Base-by-base conservation (phyloP, 1,140 invertebrate genomes). In the Listronotus oregonensis region DNA sequence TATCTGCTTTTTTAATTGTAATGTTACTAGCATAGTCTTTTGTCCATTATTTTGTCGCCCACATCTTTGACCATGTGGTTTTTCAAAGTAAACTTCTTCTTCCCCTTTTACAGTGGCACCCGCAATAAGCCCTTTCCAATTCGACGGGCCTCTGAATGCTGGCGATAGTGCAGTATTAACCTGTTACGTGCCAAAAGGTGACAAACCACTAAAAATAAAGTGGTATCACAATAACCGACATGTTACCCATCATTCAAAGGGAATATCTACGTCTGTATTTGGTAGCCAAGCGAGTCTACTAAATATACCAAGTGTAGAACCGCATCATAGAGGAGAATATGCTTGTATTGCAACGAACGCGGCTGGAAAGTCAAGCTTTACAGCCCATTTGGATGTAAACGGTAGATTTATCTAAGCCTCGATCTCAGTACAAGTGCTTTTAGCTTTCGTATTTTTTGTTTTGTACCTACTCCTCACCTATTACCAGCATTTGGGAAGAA, bases 141-240 rank as follows among this genome's bases (percentile, higher is more conserved):
- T 89, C 66, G 82, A 84, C 34, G 80, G 85, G 60, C 81, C 84
- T 42, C 78, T 82, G 4, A 86, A 88, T 77, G 81, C 83, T 55
- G 88, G 86, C 39, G 85, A 88, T 62, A 82, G 84, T 11, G 82
- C 84, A 49, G 85, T 85, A 18, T 81, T 87, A 43, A 80, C 82
- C 14, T 89, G 87, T 75, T 79, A 83, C 37, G 79, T 88, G 8
- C 80, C 82, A 64, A 87, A 88, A 76, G 89, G 88, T 21, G 87
- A 89, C 77, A 78, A 83, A 59, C 87, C 87, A 14, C 74, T 89
- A 59, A 81, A 81, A 68, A 86, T 87, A 37, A 79, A 79, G 57
- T 88, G 86, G 86, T 82, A 82, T 66, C 85, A 87, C 64, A 83
- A 88, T 72, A 82, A 82, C 58, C 75, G 81, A 46, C 75, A 78